These are phyloP conservation scores for Trimorus sp. DNA, from an alignment of 2,888 invertebrate species.

Conservation along the genomic window DNA sequence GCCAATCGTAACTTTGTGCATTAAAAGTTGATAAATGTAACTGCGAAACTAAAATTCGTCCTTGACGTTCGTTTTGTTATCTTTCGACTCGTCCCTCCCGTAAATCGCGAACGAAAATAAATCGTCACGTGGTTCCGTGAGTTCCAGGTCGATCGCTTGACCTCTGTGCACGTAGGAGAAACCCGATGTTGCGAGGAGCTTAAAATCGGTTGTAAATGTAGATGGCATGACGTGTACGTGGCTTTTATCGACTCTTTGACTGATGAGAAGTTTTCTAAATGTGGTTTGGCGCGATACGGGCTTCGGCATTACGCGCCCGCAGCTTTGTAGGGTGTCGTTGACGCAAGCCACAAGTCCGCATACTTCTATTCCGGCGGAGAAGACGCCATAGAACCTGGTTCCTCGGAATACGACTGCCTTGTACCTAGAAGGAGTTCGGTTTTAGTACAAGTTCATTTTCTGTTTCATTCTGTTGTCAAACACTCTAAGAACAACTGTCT, in stretches of 20 bases:
- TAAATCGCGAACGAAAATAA: conserved; percentile 73
- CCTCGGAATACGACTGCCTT: conserved; percentile 76
- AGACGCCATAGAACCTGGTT: conserved; percentile 18
- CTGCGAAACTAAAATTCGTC: too few relatives aligned
- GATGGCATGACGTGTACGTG: conserved; percentile 19
- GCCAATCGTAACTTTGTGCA: too few relatives aligned
- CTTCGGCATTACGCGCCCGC: background rate
- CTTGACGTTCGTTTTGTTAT: background rate
- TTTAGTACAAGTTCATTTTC: background rate
- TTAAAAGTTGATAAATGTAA: too few relatives aligned
- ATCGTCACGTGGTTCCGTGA: conserved; percentile 61
- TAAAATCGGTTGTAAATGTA: background rate
- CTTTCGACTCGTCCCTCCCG: conserved; percentile 70
- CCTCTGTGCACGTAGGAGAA: conserved; percentile 1
- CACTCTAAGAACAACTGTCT: too few relatives aligned
- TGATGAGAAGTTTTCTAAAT: too few relatives aligned
- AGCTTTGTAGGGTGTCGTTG: conserved; percentile 13
- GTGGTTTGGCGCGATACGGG: too few relatives aligned
- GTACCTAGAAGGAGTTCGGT: conserved; percentile 69
- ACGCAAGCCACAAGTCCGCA: conserved; percentile 59
- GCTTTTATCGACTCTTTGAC: conserved; percentile 53
- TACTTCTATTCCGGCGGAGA: conserved; percentile 58
- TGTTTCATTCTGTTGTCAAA: too few relatives aligned
- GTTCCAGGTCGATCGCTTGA: background rate
- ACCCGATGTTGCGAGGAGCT: conserved; percentile 5